These are phyloP conservation scores for Rhopalosiphum maidis DNA, from an alignment of 1,140 invertebrate genomes.

Conservation along the genomic window DNA sequence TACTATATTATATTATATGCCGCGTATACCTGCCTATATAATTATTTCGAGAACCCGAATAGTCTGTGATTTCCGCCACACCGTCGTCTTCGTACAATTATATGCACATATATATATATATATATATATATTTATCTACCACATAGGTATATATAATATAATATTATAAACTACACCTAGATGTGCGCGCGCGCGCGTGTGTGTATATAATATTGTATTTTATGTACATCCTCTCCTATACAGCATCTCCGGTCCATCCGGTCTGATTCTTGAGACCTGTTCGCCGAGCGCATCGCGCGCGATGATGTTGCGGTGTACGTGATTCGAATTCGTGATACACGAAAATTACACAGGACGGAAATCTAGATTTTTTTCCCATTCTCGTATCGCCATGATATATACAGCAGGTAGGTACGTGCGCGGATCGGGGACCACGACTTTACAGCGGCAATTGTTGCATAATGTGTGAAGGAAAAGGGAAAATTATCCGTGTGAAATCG, in stretches of 20 bases:
- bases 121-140: background rate
- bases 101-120: no score
- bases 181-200: background rate
- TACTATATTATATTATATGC: background rate
- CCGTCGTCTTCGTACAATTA: background rate
- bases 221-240: background rate
- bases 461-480: background rate
- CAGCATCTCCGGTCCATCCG: slow-evolving; percentile 30
- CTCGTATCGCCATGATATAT: background rate
- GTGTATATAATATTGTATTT: background rate
- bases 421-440: background rate
- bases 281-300: background rate
- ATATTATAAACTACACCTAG: background rate
- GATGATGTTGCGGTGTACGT: background rate
- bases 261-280: slow-evolving; percentile 11
- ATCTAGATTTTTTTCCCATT: background rate
- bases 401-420: background rate
- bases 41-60: background rate
- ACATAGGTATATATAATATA: background rate
- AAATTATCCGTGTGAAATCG: slow-evolving; percentile 15
- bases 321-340: slow-evolving; percentile 30
- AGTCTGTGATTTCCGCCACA: slow-evolving; percentile 24
- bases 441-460: background rate
- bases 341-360: background rate
- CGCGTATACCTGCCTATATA: background rate